Percentiles rank a stretch among this genome's conserved stretches.
Evolutionary conservation across 2,113 vertebrate genomes (phyloP).

Genomic region (Bos javanicus): DNA sequence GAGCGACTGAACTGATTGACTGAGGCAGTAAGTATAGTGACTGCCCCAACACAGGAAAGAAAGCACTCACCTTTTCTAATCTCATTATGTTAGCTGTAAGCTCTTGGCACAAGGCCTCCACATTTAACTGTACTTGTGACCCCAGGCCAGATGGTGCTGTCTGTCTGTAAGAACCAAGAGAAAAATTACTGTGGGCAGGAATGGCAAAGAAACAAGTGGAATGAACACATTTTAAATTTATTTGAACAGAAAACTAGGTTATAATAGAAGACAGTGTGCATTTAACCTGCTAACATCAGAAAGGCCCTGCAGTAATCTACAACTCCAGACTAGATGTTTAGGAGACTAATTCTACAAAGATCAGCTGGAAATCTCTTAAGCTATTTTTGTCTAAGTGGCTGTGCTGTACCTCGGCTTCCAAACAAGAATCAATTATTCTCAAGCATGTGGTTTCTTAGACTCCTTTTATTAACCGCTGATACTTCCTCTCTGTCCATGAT

Average conservation of each 20-base stretch:
- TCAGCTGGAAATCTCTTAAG: neutral
- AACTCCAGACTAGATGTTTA: neutral
- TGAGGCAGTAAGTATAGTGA: neutral
- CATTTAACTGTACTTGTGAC: conserved; percentile 79
- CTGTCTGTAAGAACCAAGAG: conserved; percentile 75
- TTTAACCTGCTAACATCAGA: neutral
- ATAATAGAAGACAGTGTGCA: neutral
- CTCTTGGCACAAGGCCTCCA: conserved; percentile 87
- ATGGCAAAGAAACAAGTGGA: neutral
- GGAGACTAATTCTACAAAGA: neutral
- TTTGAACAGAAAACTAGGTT: neutral
- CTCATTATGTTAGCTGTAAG: conserved; percentile 90
- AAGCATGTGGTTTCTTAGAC: neutral
- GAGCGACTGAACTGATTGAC: neutral
- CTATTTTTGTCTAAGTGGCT: conserved; percentile 3
- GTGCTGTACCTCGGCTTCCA: neutral
- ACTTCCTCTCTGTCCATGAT: neutral
- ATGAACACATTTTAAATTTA: neutral
- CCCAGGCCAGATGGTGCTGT: conserved; percentile 64
- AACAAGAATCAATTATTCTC: neutral
- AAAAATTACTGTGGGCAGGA: neutral
- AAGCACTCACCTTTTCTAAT: conserved; percentile 89
- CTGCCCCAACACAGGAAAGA: neutral
- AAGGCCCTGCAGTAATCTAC: neutral
- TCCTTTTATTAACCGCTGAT: neutral